Evolutionary conservation across 2,113 vertebrate species (phyloP).

Genomic region (Petrocephalus zakoni): DNA sequence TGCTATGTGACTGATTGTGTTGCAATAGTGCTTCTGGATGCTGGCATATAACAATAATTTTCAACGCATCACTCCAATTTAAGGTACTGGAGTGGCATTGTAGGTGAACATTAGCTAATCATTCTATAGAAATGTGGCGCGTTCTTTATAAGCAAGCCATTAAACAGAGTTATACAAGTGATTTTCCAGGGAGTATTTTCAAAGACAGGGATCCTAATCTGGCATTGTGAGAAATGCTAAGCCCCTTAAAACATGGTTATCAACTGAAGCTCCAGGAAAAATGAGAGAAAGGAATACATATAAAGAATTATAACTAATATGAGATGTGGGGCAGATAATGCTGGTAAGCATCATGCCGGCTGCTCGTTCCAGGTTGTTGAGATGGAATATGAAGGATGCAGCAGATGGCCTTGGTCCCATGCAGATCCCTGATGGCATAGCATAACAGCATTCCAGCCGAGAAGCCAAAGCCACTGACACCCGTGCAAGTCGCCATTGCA

Average conservation of each 20-base stretch:
- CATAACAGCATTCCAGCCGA: neutral
- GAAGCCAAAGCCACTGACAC: neutral
- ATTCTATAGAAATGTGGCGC: neutral
- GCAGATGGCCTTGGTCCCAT: constrained; percentile 7
- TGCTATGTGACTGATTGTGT: neutral
- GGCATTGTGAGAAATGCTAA: neutral
- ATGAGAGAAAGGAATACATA: neutral
- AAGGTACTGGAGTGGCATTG: neutral
- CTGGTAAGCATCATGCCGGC: neutral
- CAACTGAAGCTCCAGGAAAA: neutral
- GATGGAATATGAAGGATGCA: neutral
- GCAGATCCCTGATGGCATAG: neutral
- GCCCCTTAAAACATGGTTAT: neutral
- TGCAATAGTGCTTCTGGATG: neutral
- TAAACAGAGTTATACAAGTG: neutral
- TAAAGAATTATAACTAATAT: neutral
- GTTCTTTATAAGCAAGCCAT: neutral
- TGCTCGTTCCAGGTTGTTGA: constrained; percentile 5
- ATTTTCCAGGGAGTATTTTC: neutral
- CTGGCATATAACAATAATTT: neutral
- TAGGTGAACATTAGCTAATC: neutral
- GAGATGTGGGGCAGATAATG: neutral
- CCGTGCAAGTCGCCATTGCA: constrained; percentile 49
- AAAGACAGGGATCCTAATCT: neutral
- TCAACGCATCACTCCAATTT: neutral